Evolutionary conservation across 2,797 vertebrate species (phyloP), one percentile per base, ranked within the genome.

Genomic region (Adrianichthys oophorus): DNA sequence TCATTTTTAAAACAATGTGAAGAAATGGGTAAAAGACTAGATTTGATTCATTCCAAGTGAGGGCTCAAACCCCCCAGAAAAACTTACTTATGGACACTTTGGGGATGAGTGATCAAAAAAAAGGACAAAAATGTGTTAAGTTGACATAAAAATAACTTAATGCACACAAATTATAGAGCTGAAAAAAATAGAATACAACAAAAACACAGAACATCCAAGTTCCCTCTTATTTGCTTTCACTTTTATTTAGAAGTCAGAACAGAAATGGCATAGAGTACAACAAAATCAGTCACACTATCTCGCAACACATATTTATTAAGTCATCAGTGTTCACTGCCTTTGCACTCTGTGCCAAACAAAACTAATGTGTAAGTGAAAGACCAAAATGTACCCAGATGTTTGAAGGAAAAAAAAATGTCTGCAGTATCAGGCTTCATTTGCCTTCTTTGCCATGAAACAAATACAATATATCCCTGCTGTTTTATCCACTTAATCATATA

Each of bases 191-290:
- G 56, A 17, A 42, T 45, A 0, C n/a, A 42, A 56, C 15, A 46
- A 52, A 8, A 69, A 59, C 17, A 60, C 57, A 2, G 50, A 59
- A 74, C 67, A 46, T 64, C 56, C 44, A 8, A 49, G 19, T 15
- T 37, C 23, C 64, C 24, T 59, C 62, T 54, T 69, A 78, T 81
- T n/a, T 56, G 76, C 59, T 69, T 83, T 71, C 60, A 68, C 61
- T 66, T 71, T 72, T 58, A 74, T 48, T 74, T 68, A 62, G 72
- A 51, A 76, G 54, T 66, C 59, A 73, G 15, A 78, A 79, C 74
- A 79, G 63, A 78, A 55, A 76, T 19, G 2, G 40, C 65, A 69
- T 58, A 19, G 67, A 14, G 64, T 41, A 83, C 53, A 59, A 78
- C 40, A 62, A 62, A 76, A 79, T 72, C 54, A 68, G 24, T 66